Percentiles rank a stretch among this genome's conserved stretches.
These are phyloP conservation scores for Heliconius erato DNA, from an alignment of 2,888 invertebrate genomes.

Conservation along the genomic window DNA sequence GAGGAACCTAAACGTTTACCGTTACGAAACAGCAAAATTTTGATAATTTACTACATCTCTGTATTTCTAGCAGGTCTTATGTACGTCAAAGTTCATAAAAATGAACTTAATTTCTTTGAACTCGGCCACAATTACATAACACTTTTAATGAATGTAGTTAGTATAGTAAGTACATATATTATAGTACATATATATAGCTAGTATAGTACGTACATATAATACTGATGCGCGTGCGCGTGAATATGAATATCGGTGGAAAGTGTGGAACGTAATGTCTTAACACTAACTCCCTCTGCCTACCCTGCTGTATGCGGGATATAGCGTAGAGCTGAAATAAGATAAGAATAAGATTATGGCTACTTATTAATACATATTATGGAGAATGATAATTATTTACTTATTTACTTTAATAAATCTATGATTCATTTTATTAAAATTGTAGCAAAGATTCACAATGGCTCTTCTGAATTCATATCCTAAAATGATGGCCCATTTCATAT, in stretches of 20 bases:
- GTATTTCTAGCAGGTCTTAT: not conserved
- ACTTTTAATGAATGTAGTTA: constrained; percentile 18
- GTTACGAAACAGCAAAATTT: constrained; percentile 4
- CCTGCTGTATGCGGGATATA: no score
- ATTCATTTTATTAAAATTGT: not conserved
- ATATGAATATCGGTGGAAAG: not conserved
- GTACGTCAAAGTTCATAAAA: not conserved
- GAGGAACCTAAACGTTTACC: constrained; percentile 15
- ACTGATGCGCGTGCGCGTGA: not conserved
- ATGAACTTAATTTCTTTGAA: constrained; percentile 25
- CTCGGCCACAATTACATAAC: constrained; percentile 32
- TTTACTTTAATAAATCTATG: not conserved
- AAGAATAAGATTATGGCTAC: no score
- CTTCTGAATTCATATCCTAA: constrained; percentile 1
- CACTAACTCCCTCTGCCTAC: no score
- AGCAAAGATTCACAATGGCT: constrained; percentile 31
- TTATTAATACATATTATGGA: not conserved
- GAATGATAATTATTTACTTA: no score
- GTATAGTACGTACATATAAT: not conserved
- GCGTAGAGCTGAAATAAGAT: no score
- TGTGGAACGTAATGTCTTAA: no score
- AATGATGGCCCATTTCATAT: constrained; percentile 14
- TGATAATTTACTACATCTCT: not conserved
- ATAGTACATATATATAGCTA: no score
- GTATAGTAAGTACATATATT: constrained; percentile 11